Conservation (phyloP, 2,888 invertebrate species). For the Alcis repandata region DNA sequence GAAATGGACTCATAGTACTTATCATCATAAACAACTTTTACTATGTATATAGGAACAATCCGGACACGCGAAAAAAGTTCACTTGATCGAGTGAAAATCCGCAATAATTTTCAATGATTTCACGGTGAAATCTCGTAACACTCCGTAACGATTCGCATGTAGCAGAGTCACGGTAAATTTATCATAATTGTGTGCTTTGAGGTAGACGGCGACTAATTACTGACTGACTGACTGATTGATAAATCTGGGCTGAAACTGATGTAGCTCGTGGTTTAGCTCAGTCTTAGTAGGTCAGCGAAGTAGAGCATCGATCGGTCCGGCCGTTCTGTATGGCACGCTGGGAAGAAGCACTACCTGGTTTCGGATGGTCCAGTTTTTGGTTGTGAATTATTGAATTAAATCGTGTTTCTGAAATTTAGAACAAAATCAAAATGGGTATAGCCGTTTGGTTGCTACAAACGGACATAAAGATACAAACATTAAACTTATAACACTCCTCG, state of each 20-base stretch:
- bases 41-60: no score
- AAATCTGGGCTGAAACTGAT: background rate
- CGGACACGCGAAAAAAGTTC: no score
- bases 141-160: conserved; percentile 14
- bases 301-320: background rate
- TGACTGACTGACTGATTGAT: conserved; percentile 1
- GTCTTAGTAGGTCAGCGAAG: background rate
- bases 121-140: conserved; percentile 1
- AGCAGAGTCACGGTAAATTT: conserved; percentile 41
- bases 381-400: no score
- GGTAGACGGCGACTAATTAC: conserved; percentile 40
- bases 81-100: background rate
- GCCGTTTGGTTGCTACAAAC: no score
- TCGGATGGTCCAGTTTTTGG: background rate
- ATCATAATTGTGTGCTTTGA: conserved; percentile 39
- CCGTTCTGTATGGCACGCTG: background rate
- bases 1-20: no score
- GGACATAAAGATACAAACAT: no score
- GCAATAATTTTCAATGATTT: background rate
- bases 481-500: no score
- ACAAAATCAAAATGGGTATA: no score
- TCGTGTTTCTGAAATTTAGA: no score
- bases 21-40: no score
- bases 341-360: background rate
- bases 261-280: background rate